Base-by-base conservation (phyloP, 2,888 invertebrate species). In the Elmis aenea region DNA sequence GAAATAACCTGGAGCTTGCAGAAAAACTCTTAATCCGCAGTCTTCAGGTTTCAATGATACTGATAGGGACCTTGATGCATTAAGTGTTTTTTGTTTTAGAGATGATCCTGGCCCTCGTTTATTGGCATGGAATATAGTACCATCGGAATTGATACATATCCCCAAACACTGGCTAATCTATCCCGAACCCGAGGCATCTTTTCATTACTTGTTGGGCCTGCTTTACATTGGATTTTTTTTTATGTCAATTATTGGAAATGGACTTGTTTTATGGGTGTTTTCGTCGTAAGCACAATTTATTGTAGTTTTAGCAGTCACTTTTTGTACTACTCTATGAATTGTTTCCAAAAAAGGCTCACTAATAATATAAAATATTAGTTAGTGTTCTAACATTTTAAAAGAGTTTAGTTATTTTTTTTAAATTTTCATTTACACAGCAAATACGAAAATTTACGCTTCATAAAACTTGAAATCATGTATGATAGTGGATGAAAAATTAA, bases 221-320 rank as follows among this genome's bases (percentile, higher is more conserved):
- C 69, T 89, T 13, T 90, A 90, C 61, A 74, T 79, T 31, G 80
- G 81, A 55, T 85, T 88, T 56, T 82, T 82, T 23, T 73, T 84
- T 24, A 71, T 84, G 31, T 77, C 88, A 3, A 67, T 84, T 5
- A 64, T 83, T 21, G 90, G 91, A 42, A 91, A 91, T 66, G 90
- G 90, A 44, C 70, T 89, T 29, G 90, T 91, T 45, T 79, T 90
- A 50, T 90, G 85, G 77, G 77, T 91, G 49, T 91, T 91, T 64
- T 75, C 79, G 48, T 74, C 82, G 86, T 86, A 66, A 77, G 80
- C 75, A 33, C 29, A 14, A 24, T 11, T 13, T 26, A 34, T 27
- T 12, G n/a, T n/a, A n/a, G n/a, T n/a, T n/a, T 20, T 20, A 26
- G 13, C 13, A 32, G 38, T 24, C 28, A 27, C 10, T n/a, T 22